Base-by-base conservation (phyloP, 2,888 invertebrate genomes). In the Hipparchia sbordonii region DNA sequence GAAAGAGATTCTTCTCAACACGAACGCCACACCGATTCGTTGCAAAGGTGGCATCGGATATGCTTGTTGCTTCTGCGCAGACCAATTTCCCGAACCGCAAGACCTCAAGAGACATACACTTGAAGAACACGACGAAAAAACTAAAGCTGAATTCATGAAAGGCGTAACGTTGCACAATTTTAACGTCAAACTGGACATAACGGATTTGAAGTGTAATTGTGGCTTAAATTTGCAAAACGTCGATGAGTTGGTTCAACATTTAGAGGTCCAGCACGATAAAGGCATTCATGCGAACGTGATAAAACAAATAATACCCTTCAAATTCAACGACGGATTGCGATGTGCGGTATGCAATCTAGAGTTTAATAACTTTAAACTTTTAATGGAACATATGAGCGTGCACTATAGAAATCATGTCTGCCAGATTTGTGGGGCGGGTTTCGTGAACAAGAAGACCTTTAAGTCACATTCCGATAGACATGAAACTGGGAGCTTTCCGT, bases 391-490 rank as follows among this genome's bases (percentile, higher is more conserved):
- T 51, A 90, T 91, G 91, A 88, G 87, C 57, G 77, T 78, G 0
- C 91, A 91, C 72, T 91, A 80, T 46, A 82, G 83, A 51, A 91
- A 95, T 82, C 91, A 91, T 75, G 87, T 91, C 9, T 95, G 95
- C 75, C 90, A 93, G 45, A 83, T 91, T 0, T 95, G 95, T 74
- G 87, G 89, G 1, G 89, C 90, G n/a, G 93, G 93, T 0, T 87
- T 86, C 71, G 89, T 93, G 0, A 90, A 90, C 67, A 90, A 82
- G 61, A 77, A 82, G 0, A 82, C 81, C 4, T 80, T 86, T 0
- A 81, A 82, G 13, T 79, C 81, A 0, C 91, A 91, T 68, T 78
- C 81, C 23, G 83, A 85, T 13, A 77, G 84, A 23, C 90, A 91
- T 66, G 82, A 82, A 73, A 84, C 79, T 4, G 91, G 90, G 0